Conservation (phyloP, 2,113 vertebrate species). For the Podilymbus podiceps region DNA sequence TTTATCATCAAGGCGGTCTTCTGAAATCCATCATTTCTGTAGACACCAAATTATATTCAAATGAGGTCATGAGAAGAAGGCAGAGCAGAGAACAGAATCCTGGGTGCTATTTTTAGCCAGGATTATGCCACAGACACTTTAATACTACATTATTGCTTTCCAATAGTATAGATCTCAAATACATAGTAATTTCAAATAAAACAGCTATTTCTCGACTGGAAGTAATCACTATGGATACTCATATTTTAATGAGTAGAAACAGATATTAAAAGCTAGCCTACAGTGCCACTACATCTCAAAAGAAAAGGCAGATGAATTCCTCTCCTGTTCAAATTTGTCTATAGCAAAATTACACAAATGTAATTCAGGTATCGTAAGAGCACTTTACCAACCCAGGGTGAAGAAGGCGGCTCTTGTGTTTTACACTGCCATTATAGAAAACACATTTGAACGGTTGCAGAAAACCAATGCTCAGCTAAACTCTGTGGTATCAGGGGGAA, state of each 20-base stretch:
- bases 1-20: not conserved
- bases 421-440: not conserved
- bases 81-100: not conserved
- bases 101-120: not conserved
- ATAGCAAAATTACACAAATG: not conserved
- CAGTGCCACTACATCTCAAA: not conserved
- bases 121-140: not conserved
- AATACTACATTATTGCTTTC: not conserved
- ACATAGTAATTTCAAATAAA: not conserved
- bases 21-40: not conserved
- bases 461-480: not conserved
- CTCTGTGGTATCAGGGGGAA: accelerated
- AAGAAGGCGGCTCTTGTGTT: not conserved
- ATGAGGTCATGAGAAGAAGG: not conserved
- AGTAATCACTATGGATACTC: not conserved
- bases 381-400: not conserved
- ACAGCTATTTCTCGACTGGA: not conserved
- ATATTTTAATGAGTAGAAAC: not conserved
- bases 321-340: not conserved
- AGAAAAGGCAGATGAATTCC: not conserved
- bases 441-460: not conserved
- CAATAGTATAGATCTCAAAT: not conserved
- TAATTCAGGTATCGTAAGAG: not conserved
- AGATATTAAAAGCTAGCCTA: not conserved
- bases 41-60: not conserved